Conservation (phyloP, 2,797 vertebrate species). For the Nasua narica region DNA sequence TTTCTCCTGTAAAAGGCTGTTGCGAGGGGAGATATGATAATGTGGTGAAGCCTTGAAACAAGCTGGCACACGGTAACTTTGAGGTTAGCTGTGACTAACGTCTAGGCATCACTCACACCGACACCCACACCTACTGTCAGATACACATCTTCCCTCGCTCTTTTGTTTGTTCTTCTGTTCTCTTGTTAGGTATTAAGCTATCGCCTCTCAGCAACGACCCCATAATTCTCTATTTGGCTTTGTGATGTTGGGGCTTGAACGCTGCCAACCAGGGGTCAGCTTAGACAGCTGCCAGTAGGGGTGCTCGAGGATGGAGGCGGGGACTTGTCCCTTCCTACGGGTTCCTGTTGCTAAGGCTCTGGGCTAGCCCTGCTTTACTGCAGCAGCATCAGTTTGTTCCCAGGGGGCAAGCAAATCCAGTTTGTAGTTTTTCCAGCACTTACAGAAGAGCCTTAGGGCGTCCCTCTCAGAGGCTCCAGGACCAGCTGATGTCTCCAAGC, state of each 20-base stretch:
- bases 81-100: not conserved
- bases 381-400: not conserved
- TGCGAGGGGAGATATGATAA: not conserved
- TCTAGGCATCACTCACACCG: not conserved
- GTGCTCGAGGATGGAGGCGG: not conserved
- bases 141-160: not conserved
- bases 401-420: not conserved
- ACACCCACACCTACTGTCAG: not conserved
- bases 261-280: not conserved
- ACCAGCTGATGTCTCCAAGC: not conserved
- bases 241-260: not conserved
- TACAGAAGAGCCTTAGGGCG: not conserved
- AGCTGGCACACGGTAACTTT: accelerated
- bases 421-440: not conserved
- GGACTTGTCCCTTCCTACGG: not conserved
- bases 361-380: too few relatives aligned
- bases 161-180: not conserved
- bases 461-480: not conserved
- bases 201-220: not conserved
- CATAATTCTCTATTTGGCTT: not conserved
- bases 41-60: not conserved
- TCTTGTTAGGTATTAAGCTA: not conserved
- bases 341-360: accelerated
- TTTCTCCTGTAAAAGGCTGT: not conserved
- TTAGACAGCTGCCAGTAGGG: not conserved